Conservation (phyloP, 1,140 invertebrate species). For the Monomorium pharaonis region DNA sequence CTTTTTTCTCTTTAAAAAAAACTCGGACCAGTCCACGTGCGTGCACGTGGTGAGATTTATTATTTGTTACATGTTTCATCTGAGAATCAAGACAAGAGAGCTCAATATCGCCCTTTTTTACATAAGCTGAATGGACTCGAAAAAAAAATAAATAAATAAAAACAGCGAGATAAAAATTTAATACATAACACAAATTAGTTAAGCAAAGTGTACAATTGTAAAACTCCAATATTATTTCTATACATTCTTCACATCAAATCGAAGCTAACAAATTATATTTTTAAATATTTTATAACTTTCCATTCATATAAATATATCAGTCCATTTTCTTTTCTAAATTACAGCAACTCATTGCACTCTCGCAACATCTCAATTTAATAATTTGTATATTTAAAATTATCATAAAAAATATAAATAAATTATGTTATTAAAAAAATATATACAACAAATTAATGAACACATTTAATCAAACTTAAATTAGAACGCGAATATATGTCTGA, state of each 20-base stretch:
- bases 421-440: too few species aligned
- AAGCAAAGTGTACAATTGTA: not conserved
- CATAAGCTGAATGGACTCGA: not conserved
- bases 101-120: not conserved
- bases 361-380: not conserved
- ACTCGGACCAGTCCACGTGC: slow-evolving; percentile 33
- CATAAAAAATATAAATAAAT: too few species aligned
- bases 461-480: slow-evolving; percentile 1
- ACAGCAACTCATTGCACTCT: not conserved
- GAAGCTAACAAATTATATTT: too few species aligned
- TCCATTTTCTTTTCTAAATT: not conserved
- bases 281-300: not conserved
- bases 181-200: not conserved
- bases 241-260: too few species aligned
- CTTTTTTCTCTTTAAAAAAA: not conserved
- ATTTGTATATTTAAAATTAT: not conserved
- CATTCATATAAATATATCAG: not conserved
- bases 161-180: not conserved
- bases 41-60: slow-evolving; percentile 64
- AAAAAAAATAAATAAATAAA: slow-evolving; percentile 17
- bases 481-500: not conserved
- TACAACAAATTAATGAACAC: not conserved
- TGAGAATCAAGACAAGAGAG: not conserved
- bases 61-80: slow-evolving; percentile 33
- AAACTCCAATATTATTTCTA: not conserved